Evolutionary conservation across 2,888 invertebrate species (phyloP), one percentile per base, ranked within the genome.

Genomic region (Stegophylla sp.): DNA sequence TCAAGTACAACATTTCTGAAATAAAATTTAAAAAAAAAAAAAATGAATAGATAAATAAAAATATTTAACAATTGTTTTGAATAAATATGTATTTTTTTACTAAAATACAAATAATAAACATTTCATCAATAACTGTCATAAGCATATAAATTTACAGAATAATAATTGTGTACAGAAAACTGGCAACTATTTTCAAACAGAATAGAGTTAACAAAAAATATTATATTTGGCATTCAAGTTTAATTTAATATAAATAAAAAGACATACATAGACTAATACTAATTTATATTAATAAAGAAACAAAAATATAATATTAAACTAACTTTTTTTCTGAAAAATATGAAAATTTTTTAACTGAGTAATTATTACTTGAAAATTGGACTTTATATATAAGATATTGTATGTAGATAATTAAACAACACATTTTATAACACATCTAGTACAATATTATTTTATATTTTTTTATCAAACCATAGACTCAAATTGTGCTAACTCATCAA

Each of bases 1-100:
- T 79, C 15, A 79, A 71, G 48, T 51, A 48, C 34, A 71, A 59
- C 34, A 79, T 79, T 12, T 79, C 79, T 79, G 69, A 34, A 79
- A 79, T 64, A 12, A 56, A 72, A 51, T 34, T 34, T 34, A n/a
- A n/a, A n/a, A n/a, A n/a, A n/a, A n/a, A n/a, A n/a, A n/a, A n/a
- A n/a, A n/a, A n/a, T n/a, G n/a, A n/a, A n/a, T n/a, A n/a, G n/a
- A n/a, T n/a, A n/a, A n/a, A n/a, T n/a, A n/a, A n/a, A n/a, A 64
- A 48, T 43, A 69, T 45, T 34, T 20, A 0, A 12, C 23, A 56
- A 48, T 48, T 15, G 26, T 23, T 10, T 67, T 20, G 20, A 66
- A 15, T 28, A 63, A n/a, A n/a, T 26, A 72, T 56, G 15, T 41
- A 20, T 45, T 10, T 26, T 41, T 43, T 15, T 17, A 56, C 12